Conservation (phyloP, 2,113 vertebrate species). For the Eurypyga helias region DNA sequence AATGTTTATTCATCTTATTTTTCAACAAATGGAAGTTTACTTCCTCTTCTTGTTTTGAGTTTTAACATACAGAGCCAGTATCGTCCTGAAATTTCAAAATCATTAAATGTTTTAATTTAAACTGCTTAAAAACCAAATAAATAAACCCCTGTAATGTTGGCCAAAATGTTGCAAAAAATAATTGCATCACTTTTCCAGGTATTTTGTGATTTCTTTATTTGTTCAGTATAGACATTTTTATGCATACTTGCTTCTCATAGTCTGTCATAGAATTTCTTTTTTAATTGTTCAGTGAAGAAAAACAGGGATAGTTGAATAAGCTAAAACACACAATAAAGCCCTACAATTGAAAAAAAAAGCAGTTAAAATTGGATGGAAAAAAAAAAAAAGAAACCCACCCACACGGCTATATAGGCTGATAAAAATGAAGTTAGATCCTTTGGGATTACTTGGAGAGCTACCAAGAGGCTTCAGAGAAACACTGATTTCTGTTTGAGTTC, state of each 20-base stretch:
- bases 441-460: not conserved
- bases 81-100: not conserved
- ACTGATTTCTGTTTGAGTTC: not conserved
- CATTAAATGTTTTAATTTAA: not conserved
- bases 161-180: not conserved
- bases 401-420: not conserved
- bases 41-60: not conserved
- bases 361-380: not conserved
- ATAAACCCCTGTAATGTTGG: fast-evolving
- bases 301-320: not conserved
- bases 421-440: not conserved
- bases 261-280: not conserved
- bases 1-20: not conserved
- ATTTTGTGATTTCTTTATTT: not conserved
- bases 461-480: not conserved
- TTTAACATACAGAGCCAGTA: not conserved
- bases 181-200: not conserved
- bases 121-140: not conserved
- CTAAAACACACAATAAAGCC: not conserved
- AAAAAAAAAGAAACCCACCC: not conserved
- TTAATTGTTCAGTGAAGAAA: not conserved
- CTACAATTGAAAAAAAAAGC: not conserved
- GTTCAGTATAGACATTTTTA: not conserved
- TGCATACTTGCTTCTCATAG: not conserved
- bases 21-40: not conserved